Evolutionary conservation across 2,113 vertebrate species (phyloP).

Genomic region (Brachypodius melanocephalos): DNA sequence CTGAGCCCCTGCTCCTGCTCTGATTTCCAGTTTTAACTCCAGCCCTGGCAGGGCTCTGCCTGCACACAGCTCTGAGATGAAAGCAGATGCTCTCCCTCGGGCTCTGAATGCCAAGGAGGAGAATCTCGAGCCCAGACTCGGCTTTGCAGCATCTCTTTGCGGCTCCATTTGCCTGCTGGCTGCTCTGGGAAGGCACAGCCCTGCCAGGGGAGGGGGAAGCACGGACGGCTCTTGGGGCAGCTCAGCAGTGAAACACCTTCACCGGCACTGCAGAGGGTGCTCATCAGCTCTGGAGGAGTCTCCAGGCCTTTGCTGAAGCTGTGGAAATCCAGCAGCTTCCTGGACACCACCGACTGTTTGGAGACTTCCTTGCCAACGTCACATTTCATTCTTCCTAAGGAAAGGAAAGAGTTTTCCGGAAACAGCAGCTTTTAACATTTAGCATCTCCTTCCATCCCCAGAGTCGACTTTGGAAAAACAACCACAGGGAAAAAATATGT

Average conservation of each 20-base stretch:
- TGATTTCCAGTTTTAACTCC: background rate
- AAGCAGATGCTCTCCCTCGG: background rate
- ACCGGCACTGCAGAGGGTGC: rapidly evolving
- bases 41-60: background rate
- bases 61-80: background rate
- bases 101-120: background rate
- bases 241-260: background rate
- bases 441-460: slow-evolving; percentile 28
- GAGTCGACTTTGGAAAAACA: background rate
- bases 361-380: slow-evolving; percentile 33
- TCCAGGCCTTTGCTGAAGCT: background rate
- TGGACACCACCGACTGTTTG: background rate
- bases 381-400: slow-evolving; percentile 19
- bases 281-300: background rate
- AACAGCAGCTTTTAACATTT: slow-evolving; percentile 40
- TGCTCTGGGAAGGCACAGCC: background rate
- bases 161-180: background rate
- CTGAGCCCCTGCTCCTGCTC: background rate
- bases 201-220: background rate
- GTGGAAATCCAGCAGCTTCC: slow-evolving; percentile 17
- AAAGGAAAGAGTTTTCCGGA: background rate
- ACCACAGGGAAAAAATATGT: background rate
- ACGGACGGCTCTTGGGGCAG: rapidly evolving
- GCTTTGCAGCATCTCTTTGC: background rate
- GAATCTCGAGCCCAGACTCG: background rate